Conservation (phyloP, 2,888 invertebrate genomes). For the Drosophila macrospina region DNA sequence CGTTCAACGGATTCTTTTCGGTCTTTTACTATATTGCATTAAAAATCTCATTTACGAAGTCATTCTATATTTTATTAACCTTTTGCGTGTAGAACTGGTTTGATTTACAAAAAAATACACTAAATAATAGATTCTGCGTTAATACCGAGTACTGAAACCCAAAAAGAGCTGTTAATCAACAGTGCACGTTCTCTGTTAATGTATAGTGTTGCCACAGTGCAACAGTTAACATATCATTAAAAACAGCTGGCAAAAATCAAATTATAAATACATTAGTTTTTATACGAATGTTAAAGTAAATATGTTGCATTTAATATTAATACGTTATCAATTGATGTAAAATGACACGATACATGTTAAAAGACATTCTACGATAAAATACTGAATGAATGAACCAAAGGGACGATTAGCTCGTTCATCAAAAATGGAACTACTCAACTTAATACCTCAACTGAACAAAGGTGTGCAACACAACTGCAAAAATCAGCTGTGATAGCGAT, state of each 20-base stretch:
- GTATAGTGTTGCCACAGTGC: conserved; percentile 28
- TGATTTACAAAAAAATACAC: neutral
- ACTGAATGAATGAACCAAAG: too few relatives aligned
- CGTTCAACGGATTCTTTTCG: neutral
- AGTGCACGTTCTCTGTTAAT: conserved; percentile 48
- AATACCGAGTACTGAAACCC: neutral
- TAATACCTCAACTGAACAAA: too few relatives aligned
- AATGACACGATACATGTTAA: too few relatives aligned
- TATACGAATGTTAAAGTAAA: too few relatives aligned
- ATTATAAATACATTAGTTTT: too few relatives aligned
- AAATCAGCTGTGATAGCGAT: too few relatives aligned
- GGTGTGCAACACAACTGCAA: too few relatives aligned
- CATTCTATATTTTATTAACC: conserved; percentile 7
- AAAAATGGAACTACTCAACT: too few relatives aligned
- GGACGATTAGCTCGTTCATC: too few relatives aligned
- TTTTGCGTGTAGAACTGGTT: neutral
- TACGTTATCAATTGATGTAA: too few relatives aligned
- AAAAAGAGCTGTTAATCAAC: conserved; percentile 19
- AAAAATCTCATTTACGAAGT: neutral
- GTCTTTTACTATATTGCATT: neutral
- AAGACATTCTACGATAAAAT: too few relatives aligned
- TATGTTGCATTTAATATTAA: too few relatives aligned
- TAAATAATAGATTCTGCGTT: conserved; percentile 1
- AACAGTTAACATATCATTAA: conserved; percentile 5
- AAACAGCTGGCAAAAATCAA: conserved; percentile 37